Base-by-base conservation (phyloP, 2,888 invertebrate species). In the Rhabditophanes sp. region DNA sequence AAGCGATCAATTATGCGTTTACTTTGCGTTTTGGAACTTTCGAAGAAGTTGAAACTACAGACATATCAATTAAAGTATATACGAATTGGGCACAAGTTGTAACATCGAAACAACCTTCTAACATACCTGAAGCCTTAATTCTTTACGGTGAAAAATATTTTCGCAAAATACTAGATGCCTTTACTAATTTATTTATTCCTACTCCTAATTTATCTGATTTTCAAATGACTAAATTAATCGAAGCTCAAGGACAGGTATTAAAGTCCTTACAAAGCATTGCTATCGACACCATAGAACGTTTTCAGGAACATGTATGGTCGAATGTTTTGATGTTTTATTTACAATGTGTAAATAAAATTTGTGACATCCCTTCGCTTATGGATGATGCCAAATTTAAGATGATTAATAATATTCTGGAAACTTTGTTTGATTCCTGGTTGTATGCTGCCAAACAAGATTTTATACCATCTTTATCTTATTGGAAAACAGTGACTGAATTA, bases 391-490 rank as follows among this genome's bases (percentile, higher is more conserved):
- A 50, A n/a, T 41, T 43, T 5, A 33, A 50, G 14, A 48, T 54
- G 26, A 50, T 56, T 11, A 37, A 42, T 22, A 47, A 54, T 4
- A 47, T 60, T 15, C 44, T 54, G 17, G 54, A 58, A 17, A 44
- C 50, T 12, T 39, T 60, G 3, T 50, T 61, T 30, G 55, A 54
- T 15, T 43, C 53, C 33, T 60, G 60, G 60, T 33, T 50, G 17
- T 39, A 40, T 30, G 60, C 60, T 3, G 54, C 61, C 1, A 26
- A 52, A 12, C 30, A 46, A 14, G 60, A 56, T 23, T 39, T 42
- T 16, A 54, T 60, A n/a, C 59, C 59, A 2, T 55, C 57, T 6
- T 42, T 50, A 3, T 42, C 55, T 4, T 60, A 61, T 30, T 60
- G 60, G 60, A 50, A 49, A 28, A 56, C 56, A 9, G 37, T 60